Percentiles rank a stretch among this genome's conserved stretches.
Evolutionary conservation across 2,113 vertebrate species (phyloP).

Genomic region (Platichthys stellatus): DNA sequence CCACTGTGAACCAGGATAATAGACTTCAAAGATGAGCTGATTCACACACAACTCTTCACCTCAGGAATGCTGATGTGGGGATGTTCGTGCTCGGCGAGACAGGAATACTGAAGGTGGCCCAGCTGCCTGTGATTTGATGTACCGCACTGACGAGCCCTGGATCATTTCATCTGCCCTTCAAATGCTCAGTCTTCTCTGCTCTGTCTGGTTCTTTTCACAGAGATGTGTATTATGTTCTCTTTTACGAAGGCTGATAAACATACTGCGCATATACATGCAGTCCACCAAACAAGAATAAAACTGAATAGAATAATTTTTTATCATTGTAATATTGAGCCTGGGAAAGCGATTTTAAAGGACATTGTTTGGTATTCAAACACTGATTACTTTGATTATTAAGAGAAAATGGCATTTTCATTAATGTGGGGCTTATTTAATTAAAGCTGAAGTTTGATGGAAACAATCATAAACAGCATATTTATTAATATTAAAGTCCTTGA

Average conservation of each 20-base stretch:
- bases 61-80: constrained; percentile 49
- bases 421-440: not conserved
- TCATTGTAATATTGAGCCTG: not conserved
- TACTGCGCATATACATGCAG: not conserved
- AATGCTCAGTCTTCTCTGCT: not conserved
- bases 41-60: constrained; percentile 59
- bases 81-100: constrained; percentile 49
- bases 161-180: constrained; percentile 56
- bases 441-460: not conserved
- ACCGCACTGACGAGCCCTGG: not conserved
- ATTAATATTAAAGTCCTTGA: not conserved
- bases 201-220: constrained; percentile 15
- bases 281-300: not conserved
- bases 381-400: not conserved
- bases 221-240: not conserved
- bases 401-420: no score
- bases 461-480: not conserved
- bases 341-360: not conserved
- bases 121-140: constrained; percentile 9
- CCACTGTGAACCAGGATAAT: constrained; percentile 44
- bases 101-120: constrained; percentile 36
- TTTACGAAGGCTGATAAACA: constrained; percentile 26
- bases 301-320: not conserved
- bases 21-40: constrained; percentile 69
- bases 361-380: not conserved